Percentiles rank a stretch among this genome's conserved stretches.
Conservation (phyloP, 2,113 vertebrate species). For the Recurvirostra avosetta region DNA sequence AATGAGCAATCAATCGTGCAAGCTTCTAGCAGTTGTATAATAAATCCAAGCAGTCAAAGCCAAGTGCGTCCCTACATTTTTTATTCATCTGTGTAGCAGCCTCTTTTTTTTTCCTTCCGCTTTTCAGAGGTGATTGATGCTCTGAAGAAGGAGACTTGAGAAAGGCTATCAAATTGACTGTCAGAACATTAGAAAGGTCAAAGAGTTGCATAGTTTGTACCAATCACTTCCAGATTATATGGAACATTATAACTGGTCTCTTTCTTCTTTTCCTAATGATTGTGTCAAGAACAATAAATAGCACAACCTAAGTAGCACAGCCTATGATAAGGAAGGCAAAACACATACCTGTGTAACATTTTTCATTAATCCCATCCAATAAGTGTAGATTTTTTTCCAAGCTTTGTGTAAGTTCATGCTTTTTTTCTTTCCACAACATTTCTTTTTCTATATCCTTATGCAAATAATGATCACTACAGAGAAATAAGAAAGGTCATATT, state of each 20-base stretch:
- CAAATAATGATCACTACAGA: not conserved
- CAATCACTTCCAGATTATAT: not conserved
- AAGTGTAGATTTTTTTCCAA: not conserved
- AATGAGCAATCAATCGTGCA: not conserved
- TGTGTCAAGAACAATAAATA: not conserved
- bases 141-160: not conserved
- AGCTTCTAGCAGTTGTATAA: not conserved
- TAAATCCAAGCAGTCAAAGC: not conserved
- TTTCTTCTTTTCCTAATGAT: not conserved
- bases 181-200: conserved; percentile 14
- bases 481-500: not conserved
- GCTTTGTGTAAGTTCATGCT: not conserved
- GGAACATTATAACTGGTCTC: not conserved
- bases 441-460: not conserved
- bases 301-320: not conserved
- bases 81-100: not conserved
- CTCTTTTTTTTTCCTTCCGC: not conserved
- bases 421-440: not conserved
- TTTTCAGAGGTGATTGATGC: not conserved
- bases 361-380: not conserved
- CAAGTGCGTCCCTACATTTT: not conserved
- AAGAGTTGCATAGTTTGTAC: not conserved
- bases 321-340: not conserved
- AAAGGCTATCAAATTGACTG: not conserved
- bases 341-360: not conserved